Percentiles rank a stretch among this genome's conserved stretches.
phyloP scores from a whole-genome alignment of 2,888 invertebrate genomes.

The Anticlea derivata region DNA sequence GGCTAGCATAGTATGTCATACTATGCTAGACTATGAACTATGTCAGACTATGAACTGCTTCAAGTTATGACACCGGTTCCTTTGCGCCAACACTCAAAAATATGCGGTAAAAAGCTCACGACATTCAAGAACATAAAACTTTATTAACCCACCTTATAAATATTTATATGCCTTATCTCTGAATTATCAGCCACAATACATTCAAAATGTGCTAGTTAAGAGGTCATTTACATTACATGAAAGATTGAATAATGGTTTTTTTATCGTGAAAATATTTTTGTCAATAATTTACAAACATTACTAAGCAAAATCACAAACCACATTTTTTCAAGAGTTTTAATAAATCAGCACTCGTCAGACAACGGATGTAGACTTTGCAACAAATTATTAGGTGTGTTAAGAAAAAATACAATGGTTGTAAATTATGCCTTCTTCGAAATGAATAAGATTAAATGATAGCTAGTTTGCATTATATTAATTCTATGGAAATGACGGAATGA shows the following conservation, averaged over 20 bases:
- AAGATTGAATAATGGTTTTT: too few species aligned
- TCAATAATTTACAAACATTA: too few species aligned
- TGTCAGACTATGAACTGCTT: too few species aligned
- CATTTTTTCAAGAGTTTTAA: background rate
- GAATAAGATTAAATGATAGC: conserved; percentile 18
- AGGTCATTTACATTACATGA: conserved; percentile 10
- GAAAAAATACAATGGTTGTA: conserved; percentile 17
- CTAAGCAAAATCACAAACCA: too few species aligned
- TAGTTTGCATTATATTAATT: conserved; percentile 22
- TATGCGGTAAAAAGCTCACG: conserved; percentile 27
- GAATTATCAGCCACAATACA: conserved; percentile 1
- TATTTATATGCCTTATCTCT: conserved; percentile 17
- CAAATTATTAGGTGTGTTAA: conserved; percentile 11
- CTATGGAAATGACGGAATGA: conserved; percentile 15
- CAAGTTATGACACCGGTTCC: conserved; percentile 27
- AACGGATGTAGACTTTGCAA: conserved; percentile 12
- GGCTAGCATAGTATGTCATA: too few species aligned
- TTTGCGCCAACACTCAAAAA: conserved; percentile 19
- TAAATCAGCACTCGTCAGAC: background rate
- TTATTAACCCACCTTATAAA: conserved; percentile 28
- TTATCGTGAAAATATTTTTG: background rate
- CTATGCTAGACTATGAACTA: too few species aligned
- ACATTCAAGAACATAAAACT: conserved; percentile 24
- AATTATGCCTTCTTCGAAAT: conserved; percentile 19
- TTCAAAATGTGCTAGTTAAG: background rate